These are phyloP conservation scores for Malacosoma neustria DNA, from an alignment of 2,888 invertebrate genomes.

Conservation along the genomic window DNA sequence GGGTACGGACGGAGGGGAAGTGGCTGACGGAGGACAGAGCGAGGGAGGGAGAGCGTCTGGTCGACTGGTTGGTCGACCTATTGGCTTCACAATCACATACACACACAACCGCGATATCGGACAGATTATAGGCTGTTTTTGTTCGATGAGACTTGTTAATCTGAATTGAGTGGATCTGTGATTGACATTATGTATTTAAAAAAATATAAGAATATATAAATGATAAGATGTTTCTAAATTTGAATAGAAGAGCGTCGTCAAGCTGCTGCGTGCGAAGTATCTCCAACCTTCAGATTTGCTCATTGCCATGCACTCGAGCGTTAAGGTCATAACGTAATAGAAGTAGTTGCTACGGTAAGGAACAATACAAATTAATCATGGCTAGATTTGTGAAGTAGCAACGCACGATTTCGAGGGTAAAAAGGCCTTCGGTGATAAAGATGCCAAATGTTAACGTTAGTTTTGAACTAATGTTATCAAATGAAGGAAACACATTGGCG, in stretches of 20 bases:
- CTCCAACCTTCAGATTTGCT: slow-evolving; percentile 57
- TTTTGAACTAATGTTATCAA: slow-evolving; percentile 21
- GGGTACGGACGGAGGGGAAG: slow-evolving; percentile 34
- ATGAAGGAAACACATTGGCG: slow-evolving; percentile 26
- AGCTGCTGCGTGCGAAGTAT: slow-evolving; percentile 33
- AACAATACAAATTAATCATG: slow-evolving; percentile 34
- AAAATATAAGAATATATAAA: slow-evolving; percentile 5
- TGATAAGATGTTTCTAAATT: slow-evolving; percentile 4
- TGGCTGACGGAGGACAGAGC: slow-evolving; percentile 54
- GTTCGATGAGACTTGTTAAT: slow-evolving; percentile 32
- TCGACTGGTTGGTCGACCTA: slow-evolving; percentile 72
- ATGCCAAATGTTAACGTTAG: slow-evolving; percentile 16
- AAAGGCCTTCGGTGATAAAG: slow-evolving; percentile 16
- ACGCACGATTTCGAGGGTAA: slow-evolving; percentile 12
- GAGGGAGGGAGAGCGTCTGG: slow-evolving; percentile 67
- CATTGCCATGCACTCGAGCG: slow-evolving; percentile 58
- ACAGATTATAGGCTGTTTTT: slow-evolving; percentile 52
- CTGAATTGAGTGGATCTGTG: slow-evolving; percentile 15
- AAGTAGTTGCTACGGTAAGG: slow-evolving; percentile 36
- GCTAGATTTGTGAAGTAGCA: slow-evolving; percentile 21
- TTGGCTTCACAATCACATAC: slow-evolving; percentile 54
- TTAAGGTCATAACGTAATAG: slow-evolving; percentile 55
- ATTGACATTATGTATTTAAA: neutral
- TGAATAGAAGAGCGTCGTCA: slow-evolving; percentile 6
- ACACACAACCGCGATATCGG: slow-evolving; percentile 48